Evolutionary conservation across 2,888 invertebrate genomes (phyloP), one percentile per base, ranked within the genome.

Genomic region (Tridacna crocea): DNA sequence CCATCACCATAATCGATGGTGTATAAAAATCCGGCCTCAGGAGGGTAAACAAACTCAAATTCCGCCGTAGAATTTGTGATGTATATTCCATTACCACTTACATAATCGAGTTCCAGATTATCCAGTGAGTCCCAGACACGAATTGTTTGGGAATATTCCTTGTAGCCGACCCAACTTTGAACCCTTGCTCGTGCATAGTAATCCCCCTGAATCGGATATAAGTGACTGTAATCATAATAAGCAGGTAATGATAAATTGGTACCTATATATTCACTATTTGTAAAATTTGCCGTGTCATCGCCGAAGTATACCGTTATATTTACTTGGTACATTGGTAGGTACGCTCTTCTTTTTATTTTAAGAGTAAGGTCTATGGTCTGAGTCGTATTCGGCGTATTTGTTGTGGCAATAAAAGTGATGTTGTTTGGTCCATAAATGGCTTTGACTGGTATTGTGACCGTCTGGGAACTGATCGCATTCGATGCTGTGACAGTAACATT

Each of bases 1-100:
- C 82, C 82, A 66, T 86, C 86, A n/a, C 80, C 86, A 74, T 75
- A 86, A 73, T 83, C 78, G 48, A 86, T 82, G 4, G 65, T 73
- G 58, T 86, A 86, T 26, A 82, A n/a, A 68, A 86, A 86, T 10
- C 86, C 86, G 27, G 72, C 72, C 47, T 82, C 78, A 4, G 86
- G 84, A 6, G 75, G 73, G 46, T 75, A 75, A 36, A 72, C 60
- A 73, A 86, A 86, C 51, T 77, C 74, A 19, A 89, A 83, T 19
- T 75, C 58, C 0, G 80, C 76, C 15, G 76, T 78, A 19, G 86
- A 77, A 65, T 86, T 84, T n/a, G 86, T 86, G 10, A 84, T 80
- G 68, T 86, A 86, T 58, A 84, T 84, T 48, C 75, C 80, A 27
- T 60, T 75, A 8, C 78, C 77, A 24, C 79, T 68, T 15, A 72